Evolutionary conservation across 2,888 invertebrate species (phyloP).

Genomic region (Campaea margaritaria): DNA sequence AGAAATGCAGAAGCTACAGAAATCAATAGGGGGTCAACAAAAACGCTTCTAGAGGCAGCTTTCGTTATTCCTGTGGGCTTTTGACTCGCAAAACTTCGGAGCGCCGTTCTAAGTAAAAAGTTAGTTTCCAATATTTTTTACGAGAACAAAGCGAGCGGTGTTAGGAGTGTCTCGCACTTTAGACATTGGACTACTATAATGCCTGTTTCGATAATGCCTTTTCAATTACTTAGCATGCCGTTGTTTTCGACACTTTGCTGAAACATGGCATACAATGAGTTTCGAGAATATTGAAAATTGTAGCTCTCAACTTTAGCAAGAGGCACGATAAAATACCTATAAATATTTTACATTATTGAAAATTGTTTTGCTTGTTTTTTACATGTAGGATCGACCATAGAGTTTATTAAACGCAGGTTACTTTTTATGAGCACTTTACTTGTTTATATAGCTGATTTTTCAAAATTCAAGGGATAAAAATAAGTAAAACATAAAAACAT

Average conservation of each 20-base stretch:
- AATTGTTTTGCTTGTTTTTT: no score
- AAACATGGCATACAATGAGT: slow-evolving; percentile 22
- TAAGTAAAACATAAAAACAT: no score
- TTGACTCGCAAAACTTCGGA: slow-evolving; percentile 62
- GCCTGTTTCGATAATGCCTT: slow-evolving; percentile 60
- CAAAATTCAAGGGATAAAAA: no score
- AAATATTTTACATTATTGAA: no score
- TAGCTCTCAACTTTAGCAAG: slow-evolving; percentile 15
- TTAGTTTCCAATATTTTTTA: slow-evolving; percentile 50
- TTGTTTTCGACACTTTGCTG: slow-evolving; percentile 28
- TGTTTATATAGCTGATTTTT: no score
- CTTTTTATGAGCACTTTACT: no score
- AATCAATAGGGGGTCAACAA: slow-evolving; percentile 54
- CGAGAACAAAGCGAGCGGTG: not conserved
- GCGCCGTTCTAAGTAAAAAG: slow-evolving; percentile 60
- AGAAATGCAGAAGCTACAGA: slow-evolving; percentile 39
- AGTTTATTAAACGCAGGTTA: no score
- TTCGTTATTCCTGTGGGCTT: slow-evolving; percentile 64
- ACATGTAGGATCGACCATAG: no score
- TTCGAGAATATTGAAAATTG: slow-evolving; percentile 31
- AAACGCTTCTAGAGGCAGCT: slow-evolving; percentile 53
- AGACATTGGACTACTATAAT: slow-evolving; percentile 47
- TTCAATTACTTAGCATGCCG: slow-evolving; percentile 56
- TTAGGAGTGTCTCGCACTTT: slow-evolving; percentile 41
- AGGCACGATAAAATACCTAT: not conserved